phyloP scores from a whole-genome alignment of 2,797 vertebrate species.

The Microctenopoma lineatum region DNA sequence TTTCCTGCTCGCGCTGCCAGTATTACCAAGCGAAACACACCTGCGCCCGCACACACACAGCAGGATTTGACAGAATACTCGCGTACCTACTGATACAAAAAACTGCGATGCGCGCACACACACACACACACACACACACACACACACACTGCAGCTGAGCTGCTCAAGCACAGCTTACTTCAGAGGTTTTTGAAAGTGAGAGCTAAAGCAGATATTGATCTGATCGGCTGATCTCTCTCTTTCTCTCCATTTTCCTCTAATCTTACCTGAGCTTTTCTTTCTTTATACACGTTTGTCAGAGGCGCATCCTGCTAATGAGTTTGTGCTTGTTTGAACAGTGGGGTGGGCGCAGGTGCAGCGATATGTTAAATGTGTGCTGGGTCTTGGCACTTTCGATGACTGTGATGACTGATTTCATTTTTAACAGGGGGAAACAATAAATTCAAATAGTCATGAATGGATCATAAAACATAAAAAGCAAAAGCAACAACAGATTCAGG shows the following conservation, averaged over 20 bases:
- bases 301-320: constrained; percentile 12
- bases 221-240: constrained; percentile 27
- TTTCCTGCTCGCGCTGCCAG: constrained; percentile 28
- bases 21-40: too few species aligned
- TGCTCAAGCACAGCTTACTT: constrained; percentile 35
- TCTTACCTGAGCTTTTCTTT: background rate
- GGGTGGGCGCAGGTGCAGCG: background rate
- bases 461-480: too few species aligned
- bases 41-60: too few species aligned
- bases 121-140: background rate
- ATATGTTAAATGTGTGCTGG: too few species aligned
- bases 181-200: constrained; percentile 48
- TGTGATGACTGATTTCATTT: too few species aligned
- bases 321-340: constrained; percentile 17
- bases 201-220: constrained; percentile 60
- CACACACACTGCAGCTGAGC: constrained; percentile 3
- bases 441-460: too few species aligned
- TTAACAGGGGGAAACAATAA: too few species aligned
- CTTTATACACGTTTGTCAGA: constrained; percentile 19
- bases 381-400: too few species aligned
- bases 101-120: background rate
- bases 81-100: background rate
- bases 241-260: background rate
- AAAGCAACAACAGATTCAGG: too few species aligned
- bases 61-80: too few species aligned